Evolutionary conservation across 2,797 vertebrate species (phyloP).

Genomic region (Heteromormyrus szaboi): DNA sequence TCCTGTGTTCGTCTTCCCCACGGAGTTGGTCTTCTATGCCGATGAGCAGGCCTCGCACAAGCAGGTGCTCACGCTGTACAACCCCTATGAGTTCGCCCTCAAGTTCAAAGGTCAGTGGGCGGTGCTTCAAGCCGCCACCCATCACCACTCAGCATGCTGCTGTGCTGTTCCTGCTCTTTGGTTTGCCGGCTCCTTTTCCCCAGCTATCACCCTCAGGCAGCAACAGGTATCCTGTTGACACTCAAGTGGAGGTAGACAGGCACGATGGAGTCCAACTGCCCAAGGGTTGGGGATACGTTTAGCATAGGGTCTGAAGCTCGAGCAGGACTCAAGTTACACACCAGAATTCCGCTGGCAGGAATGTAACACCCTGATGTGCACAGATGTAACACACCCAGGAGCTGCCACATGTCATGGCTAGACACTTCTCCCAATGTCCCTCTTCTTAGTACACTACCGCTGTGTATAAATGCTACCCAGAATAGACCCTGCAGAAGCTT

Average conservation of each 20-base stretch:
- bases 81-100: slow-evolving; percentile 98
- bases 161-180: not conserved
- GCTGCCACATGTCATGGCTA: not conserved
- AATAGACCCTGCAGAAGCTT: not conserved
- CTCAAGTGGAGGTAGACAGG: slow-evolving; percentile 99
- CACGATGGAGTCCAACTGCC: slow-evolving; percentile 93
- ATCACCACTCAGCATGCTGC: not conserved
- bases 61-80: slow-evolving; percentile 98
- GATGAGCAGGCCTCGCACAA: slow-evolving; percentile 97
- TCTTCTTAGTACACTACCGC: not conserved
- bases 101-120: slow-evolving; percentile 94
- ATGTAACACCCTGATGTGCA: not conserved
- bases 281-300: slow-evolving; percentile 53
- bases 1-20: slow-evolving; percentile 98
- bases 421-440: not conserved
- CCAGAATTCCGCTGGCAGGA: not conserved
- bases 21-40: slow-evolving; percentile 94
- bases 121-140: not conserved
- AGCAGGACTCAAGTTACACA: not conserved
- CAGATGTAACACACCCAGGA: not conserved
- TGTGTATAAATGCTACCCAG: not conserved
- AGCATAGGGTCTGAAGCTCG: not conserved
- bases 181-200: not conserved
- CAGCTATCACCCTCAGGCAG: not conserved
- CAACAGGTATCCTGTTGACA: slow-evolving; percentile 97